Evolutionary conservation across 2,113 vertebrate species (phyloP).

Genomic region (Dicrurus megarhynchus): DNA sequence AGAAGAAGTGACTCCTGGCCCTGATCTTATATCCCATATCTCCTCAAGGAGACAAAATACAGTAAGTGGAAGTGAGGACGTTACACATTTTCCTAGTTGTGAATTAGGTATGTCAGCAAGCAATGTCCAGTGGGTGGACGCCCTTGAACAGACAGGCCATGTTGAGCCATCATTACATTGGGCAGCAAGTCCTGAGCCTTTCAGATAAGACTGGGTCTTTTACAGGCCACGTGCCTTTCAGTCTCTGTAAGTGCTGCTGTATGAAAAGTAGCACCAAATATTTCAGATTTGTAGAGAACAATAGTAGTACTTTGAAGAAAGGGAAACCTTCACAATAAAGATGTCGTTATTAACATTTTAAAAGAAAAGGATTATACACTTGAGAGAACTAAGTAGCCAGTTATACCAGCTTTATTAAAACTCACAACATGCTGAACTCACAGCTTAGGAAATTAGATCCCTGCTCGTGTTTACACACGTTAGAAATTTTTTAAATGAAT

Average conservation of each 20-base stretch:
- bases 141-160: neutral
- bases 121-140: neutral
- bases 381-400: neutral
- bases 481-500: neutral
- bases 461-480: neutral
- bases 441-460: neutral
- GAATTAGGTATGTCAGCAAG: neutral
- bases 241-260: neutral
- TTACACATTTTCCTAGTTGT: neutral
- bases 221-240: fast-evolving
- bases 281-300: neutral
- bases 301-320: neutral
- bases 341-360: neutral
- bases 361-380: neutral
- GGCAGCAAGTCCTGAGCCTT: neutral
- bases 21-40: neutral
- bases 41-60: neutral
- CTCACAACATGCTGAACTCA: neutral
- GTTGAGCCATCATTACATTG: neutral
- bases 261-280: neutral
- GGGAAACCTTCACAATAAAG: neutral
- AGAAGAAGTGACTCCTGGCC: neutral
- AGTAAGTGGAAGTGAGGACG: neutral
- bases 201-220: neutral
- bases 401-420: conserved; percentile 35